phyloP scores from a whole-genome alignment of 2,797 vertebrate genomes.

The Thamnophis elegans region DNA sequence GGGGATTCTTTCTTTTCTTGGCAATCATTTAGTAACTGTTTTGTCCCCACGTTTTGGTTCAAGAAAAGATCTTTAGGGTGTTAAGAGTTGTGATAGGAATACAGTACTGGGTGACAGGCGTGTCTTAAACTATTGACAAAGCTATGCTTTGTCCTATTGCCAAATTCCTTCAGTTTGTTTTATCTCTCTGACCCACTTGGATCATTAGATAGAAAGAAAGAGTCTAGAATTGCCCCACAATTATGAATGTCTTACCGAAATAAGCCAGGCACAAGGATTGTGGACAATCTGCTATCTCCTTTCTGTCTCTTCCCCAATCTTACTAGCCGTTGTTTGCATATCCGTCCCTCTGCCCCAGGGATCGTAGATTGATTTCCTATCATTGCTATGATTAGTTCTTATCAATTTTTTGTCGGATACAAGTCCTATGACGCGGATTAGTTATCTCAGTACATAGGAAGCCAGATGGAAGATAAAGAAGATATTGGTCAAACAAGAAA shows the following conservation, averaged over 20 bases:
- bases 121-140: not conserved
- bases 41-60: not conserved
- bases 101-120: no score
- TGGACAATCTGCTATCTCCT: not conserved
- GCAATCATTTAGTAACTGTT: not conserved
- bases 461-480: not conserved
- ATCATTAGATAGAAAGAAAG: not conserved
- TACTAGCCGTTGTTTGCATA: not conserved
- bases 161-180: not conserved
- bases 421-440: not conserved
- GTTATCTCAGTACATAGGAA: slow-evolving; percentile 17
- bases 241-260: not conserved
- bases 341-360: not conserved
- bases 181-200: not conserved
- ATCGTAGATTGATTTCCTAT: not conserved
- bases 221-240: not conserved
- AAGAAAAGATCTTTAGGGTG: not conserved
- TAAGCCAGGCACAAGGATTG: not conserved
- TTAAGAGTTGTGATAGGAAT: not conserved
- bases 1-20: not conserved
- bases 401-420: slow-evolving; percentile 7
- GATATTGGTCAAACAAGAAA: not conserved
- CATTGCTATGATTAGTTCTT: slow-evolving; percentile 16
- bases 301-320: not conserved
- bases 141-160: not conserved